Percentiles rank a stretch among this genome's conserved stretches.
Evolutionary conservation across 2,113 vertebrate genomes (phyloP).

Genomic region (Apteryx mantelli): DNA sequence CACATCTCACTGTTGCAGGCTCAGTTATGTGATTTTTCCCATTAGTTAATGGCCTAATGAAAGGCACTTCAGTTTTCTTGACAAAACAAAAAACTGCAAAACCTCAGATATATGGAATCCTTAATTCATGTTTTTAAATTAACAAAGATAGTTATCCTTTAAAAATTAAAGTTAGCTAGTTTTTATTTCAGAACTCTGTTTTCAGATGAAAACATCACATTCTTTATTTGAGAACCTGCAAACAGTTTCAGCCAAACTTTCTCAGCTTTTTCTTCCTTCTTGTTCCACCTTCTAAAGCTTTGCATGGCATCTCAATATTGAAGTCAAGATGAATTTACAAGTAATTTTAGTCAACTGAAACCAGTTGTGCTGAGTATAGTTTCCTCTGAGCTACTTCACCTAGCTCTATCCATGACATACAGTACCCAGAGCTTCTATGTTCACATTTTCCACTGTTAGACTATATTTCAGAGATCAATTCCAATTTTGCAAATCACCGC

Average conservation of each 20-base stretch:
- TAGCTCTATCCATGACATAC: neutral
- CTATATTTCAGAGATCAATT: neutral
- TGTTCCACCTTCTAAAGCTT: neutral
- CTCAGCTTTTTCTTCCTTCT: neutral
- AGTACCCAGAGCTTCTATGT: neutral
- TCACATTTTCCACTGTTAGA: neutral
- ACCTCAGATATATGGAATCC: rapidly evolving
- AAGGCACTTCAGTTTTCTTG: neutral
- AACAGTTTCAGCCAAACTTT: neutral
- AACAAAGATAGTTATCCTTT: neutral
- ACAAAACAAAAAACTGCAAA: neutral
- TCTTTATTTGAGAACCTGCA: neutral
- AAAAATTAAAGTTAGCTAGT: neutral
- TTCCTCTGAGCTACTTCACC: neutral
- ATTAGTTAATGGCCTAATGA: neutral
- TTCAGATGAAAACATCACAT: neutral
- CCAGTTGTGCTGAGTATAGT: neutral
- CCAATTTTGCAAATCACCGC: neutral
- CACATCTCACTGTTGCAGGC: neutral
- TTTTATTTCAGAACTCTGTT: neutral
- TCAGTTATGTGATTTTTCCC: neutral
- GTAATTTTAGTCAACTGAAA: neutral
- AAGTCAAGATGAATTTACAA: neutral
- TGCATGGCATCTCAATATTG: neutral
- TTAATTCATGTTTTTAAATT: neutral